Evolutionary conservation across 35 echinoderm and acorn worm species (phyloP), one percentile per base, ranked within the genome.

Genomic region (Diadema setosum): DNA sequence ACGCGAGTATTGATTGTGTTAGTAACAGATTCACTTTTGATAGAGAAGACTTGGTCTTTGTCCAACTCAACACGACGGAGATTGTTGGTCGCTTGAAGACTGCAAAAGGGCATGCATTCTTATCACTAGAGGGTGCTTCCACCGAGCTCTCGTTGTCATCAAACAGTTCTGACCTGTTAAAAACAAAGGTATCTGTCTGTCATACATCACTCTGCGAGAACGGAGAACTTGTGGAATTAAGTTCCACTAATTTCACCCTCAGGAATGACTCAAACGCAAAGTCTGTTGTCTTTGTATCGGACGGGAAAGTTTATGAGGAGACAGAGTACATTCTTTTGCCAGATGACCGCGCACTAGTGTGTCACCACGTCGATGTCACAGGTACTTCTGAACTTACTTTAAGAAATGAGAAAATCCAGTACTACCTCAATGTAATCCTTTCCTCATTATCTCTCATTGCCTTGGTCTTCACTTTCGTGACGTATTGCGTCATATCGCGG

Each of bases 381-480:
- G n/a, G 30, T 45, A 86, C 84, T 37, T 6, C 15, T 70, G 23
- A 49, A 16, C 61, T 6, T 46, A 55, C 15, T 88, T 80, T 46
- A 39, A 23, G 0, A 15, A 0, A 3, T 23, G 75, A 7, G 55
- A 81, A 11, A 36, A 44, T 5, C n/a, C n/a, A n/a, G n/a, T n/a
- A n/a, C n/a, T 5, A 86, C 50, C 36, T 88, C 9, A 88, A 48
- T 35, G 35, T 81, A 7, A 42, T 88, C 12, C 64, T 83, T 43
- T 81, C 84, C 35, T 33, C 27, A 24, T 16, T 87, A 8, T 93
- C 91, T 24, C 73, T 87, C 36, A 57, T 87, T 41, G 84, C 85
- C 9, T 43, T 93, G 6, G 14, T 93, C 4, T 4, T 87, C 1
- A 93, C 91, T 31, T 88, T 93, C 57, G 5, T 93, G 12, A 93